Evolutionary conservation across 1,140 invertebrate species (phyloP), one percentile per base, ranked within the genome.

Genomic region (Wasmannia auropunctata): DNA sequence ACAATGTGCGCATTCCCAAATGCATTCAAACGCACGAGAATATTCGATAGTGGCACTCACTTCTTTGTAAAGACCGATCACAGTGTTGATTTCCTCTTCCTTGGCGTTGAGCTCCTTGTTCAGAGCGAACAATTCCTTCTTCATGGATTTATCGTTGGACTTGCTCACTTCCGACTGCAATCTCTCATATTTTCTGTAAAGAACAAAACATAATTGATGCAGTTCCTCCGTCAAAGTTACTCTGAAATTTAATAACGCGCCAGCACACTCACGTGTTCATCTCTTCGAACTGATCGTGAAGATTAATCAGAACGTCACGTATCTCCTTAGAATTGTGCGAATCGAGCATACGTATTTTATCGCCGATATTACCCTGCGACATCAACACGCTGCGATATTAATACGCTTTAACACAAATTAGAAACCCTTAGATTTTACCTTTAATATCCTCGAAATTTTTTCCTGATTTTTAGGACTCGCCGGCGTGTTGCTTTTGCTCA

Each of bases 81-180:
- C 93, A 63, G 95, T 95, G 22, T 91, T 94, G 43, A 96, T 95
- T 90, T 96, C 96, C 85, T 95, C 93, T 88, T 96, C 95, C 91
- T 96, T 96, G 1, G 87, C 91, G 28, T 86, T 92, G 3, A 96
- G 89, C 69, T 95, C 92, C 43, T 93, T 91, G 70, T 96, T 96
- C 25, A 96, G 37, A 28, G 87, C 75, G 43, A 90, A 86, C 8
- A 96, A 37, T 90, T 96, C 91, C 70, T 95, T 93, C 7, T 89
- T 49, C 28, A 93, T 58, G 8, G 91, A 83, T 43, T 92, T 88
- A 54, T 93, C 92, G 7, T 93, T 91, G 1, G 86, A 91, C 62
- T 93, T 93, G 25, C 92, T 90, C 43, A 87, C 58, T 54, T 93
- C 70, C 40, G 80, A 90, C 54, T 94, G 91, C 7, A 96, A 85